These are phyloP conservation scores for Puffinus mauretanicus DNA, from an alignment of 2,113 vertebrate genomes.

Conservation along the genomic window DNA sequence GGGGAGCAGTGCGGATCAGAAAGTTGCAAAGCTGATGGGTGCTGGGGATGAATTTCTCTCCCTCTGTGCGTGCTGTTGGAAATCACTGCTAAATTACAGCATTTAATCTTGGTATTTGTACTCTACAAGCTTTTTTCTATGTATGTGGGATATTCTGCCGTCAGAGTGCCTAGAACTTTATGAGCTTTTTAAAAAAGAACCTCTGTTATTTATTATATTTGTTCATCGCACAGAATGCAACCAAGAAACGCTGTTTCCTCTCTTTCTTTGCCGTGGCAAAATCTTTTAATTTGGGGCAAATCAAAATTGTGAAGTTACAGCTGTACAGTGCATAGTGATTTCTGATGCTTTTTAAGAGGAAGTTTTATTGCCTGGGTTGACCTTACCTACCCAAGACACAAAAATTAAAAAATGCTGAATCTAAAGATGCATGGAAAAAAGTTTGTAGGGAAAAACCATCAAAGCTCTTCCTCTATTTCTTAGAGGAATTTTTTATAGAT, in stretches of 20 bases:
- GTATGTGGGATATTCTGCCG: not conserved
- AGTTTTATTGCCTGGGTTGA: not conserved
- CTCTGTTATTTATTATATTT: not conserved
- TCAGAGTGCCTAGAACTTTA: not conserved
- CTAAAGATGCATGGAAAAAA: not conserved
- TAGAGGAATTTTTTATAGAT: not conserved
- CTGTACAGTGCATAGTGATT: not conserved
- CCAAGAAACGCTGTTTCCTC: not conserved
- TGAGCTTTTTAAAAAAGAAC: not conserved
- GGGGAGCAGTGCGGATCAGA: not conserved
- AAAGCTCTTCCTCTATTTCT: not conserved
- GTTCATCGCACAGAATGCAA: not conserved
- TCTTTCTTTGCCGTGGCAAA: not conserved
- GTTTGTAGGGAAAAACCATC: not conserved
- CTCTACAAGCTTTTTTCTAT: not conserved
- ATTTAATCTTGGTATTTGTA: not conserved
- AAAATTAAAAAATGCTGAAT: not conserved
- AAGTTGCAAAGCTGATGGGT: not conserved
- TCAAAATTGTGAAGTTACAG: not conserved
- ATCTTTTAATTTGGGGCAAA: not conserved
- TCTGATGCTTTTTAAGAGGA: not conserved
- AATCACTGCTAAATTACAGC: not conserved
- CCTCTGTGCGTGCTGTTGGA: not conserved
- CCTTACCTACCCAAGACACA: not conserved
- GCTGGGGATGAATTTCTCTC: not conserved